phyloP scores from a whole-genome alignment of 2,113 vertebrate genomes.

The Lepidothrix coronata region DNA sequence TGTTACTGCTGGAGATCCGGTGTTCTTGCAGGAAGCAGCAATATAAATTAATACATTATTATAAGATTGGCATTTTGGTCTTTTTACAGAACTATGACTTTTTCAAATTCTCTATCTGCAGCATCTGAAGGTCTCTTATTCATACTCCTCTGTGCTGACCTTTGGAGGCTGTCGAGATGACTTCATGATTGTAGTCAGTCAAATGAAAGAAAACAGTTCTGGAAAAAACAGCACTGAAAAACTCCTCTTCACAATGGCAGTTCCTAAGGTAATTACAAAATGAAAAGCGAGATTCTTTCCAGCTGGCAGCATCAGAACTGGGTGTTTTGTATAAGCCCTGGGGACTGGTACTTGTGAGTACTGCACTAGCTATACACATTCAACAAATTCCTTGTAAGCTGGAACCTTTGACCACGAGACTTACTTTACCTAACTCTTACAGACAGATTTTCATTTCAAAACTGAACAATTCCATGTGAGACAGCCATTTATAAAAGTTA shows the following conservation, averaged over 20 bases:
- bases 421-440: not conserved
- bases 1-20: not conserved
- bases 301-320: not conserved
- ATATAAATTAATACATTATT: not conserved
- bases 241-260: constrained; percentile 82
- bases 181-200: constrained; percentile 87
- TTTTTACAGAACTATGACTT: not conserved
- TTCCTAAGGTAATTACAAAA: constrained; percentile 80
- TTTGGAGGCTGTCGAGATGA: constrained; percentile 88
- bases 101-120: constrained; percentile 58
- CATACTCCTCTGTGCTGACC: constrained; percentile 84
- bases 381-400: not conserved
- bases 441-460: not conserved
- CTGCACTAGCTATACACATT: not conserved
- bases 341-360: not conserved
- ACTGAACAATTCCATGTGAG: not conserved
- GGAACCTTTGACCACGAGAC: not conserved
- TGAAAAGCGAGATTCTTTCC: not conserved
- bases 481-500: not conserved
- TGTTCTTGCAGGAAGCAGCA: not conserved
- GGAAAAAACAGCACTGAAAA: constrained; percentile 84
- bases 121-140: constrained; percentile 80
- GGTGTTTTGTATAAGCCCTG: not conserved
- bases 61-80: not conserved
- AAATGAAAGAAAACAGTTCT: constrained; percentile 77